Conservation (phyloP, 2,797 vertebrate species). For the Sternotherus odoratus region DNA sequence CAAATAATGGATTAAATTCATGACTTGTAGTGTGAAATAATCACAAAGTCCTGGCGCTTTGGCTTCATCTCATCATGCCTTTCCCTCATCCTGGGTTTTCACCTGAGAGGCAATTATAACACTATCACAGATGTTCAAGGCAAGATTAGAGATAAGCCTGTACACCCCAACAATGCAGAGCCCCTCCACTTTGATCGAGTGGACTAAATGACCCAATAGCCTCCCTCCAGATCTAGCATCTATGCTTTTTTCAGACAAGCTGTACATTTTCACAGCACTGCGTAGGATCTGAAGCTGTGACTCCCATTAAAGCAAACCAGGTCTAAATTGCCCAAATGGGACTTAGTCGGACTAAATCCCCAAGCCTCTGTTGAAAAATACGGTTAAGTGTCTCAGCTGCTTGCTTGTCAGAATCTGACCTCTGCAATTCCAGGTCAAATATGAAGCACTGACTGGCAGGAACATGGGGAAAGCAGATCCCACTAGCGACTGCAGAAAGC, state of each 20-base stretch:
- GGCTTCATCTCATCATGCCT: not conserved
- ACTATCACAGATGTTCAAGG: constrained; percentile 50
- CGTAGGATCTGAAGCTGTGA: constrained; percentile 48
- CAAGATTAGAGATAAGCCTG: constrained; percentile 66
- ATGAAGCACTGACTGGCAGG: not conserved
- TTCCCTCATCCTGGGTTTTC: constrained; percentile 53
- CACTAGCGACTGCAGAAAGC: not conserved
- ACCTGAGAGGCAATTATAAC: constrained; percentile 30
- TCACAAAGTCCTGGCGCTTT: constrained; percentile 36
- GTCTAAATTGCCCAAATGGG: not conserved
- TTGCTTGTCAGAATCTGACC: not conserved
- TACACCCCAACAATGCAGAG: constrained; percentile 60
- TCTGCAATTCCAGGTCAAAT: not conserved
- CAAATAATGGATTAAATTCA: constrained; percentile 30
- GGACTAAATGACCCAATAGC: constrained; percentile 56
- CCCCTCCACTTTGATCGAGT: constrained; percentile 51
- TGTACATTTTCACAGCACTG: constrained; percentile 63
- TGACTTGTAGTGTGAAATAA: constrained; percentile 27
- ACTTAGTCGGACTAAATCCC: not conserved
- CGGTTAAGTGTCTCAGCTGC: not conserved
- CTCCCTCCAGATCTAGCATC: not conserved
- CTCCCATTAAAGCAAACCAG: constrained; percentile 54
- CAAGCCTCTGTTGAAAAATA: not conserved
- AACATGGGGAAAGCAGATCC: not conserved
- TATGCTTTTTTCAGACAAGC: not conserved